phyloP scores from a whole-genome alignment of 2,113 vertebrate genomes.

The Verasper variegatus region DNA sequence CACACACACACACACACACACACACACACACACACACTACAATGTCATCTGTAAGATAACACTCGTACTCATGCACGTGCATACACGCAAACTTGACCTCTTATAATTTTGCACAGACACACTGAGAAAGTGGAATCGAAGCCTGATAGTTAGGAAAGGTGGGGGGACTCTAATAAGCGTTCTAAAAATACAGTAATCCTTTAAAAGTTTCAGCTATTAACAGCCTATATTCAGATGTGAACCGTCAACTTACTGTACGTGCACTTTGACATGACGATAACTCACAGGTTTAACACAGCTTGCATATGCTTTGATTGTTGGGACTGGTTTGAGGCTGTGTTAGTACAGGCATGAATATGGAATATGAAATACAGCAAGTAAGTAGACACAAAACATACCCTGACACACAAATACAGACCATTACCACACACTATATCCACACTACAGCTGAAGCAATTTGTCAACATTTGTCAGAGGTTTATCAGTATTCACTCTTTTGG shows the following conservation, averaged over 20 bases:
- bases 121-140: conserved; percentile 31
- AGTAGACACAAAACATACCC: neutral
- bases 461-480: neutral
- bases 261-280: neutral
- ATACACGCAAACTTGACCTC: neutral
- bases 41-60: conserved; percentile 60
- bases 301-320: neutral
- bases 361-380: neutral
- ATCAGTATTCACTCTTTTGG: no score
- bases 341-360: neutral
- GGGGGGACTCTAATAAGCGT: conserved; percentile 17
- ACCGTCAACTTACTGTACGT: conserved; percentile 47
- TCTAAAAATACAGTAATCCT: conserved; percentile 71
- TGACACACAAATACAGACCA: neutral
- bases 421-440: neutral
- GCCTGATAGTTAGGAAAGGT: conserved; percentile 13
- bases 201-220: conserved; percentile 70
- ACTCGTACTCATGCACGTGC: conserved; percentile 24
- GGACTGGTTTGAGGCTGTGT: neutral
- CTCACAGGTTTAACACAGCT: neutral
- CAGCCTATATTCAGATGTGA: conserved; percentile 45
- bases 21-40: conserved; percentile 8
- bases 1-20: neutral
- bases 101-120: conserved; percentile 14
- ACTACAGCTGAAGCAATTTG: neutral